These are phyloP conservation scores for Perca fluviatilis DNA, from an alignment of 2,113 vertebrate genomes.

Conservation along the genomic window DNA sequence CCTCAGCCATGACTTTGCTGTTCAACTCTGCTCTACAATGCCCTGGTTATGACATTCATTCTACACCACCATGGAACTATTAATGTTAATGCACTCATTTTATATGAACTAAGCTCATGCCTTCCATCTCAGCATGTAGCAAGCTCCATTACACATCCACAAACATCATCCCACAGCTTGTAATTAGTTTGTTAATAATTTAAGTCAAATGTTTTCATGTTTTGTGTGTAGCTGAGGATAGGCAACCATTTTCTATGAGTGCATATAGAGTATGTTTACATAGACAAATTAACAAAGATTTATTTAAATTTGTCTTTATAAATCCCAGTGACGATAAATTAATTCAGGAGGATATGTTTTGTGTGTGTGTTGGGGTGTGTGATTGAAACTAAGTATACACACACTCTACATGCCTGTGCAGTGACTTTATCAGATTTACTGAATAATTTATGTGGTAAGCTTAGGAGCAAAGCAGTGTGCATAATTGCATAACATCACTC, in stretches of 20 bases:
- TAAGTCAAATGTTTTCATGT: conserved; percentile 46
- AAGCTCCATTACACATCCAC: conserved; percentile 50
- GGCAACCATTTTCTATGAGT: background rate
- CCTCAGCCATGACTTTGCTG: conserved; percentile 1
- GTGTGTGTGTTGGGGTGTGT: conserved; percentile 25
- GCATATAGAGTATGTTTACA: conserved; percentile 16
- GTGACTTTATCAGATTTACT: conserved; percentile 70
- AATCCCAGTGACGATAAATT: conserved; percentile 35
- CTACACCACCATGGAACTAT: background rate
- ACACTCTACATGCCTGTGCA: conserved; percentile 26
- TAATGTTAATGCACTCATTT: conserved; percentile 11
- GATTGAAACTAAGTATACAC: conserved; percentile 22
- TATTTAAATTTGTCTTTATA: conserved; percentile 47
- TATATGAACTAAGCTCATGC: conserved; percentile 5
- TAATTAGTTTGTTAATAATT: conserved; percentile 69
- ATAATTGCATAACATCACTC: conserved; percentile 73
- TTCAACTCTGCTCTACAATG: background rate
- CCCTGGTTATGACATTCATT: conserved; percentile 23
- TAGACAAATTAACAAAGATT: conserved; percentile 47
- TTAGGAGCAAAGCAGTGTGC: conserved; percentile 57
- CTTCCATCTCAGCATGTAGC: conserved; percentile 27
- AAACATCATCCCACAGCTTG: conserved; percentile 56
- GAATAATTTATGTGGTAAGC: conserved; percentile 70
- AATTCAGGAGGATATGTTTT: conserved; percentile 4
- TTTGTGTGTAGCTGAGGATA: conserved; percentile 15